Conservation (phyloP, 2,888 invertebrate species). For the Taenaris catops region DNA sequence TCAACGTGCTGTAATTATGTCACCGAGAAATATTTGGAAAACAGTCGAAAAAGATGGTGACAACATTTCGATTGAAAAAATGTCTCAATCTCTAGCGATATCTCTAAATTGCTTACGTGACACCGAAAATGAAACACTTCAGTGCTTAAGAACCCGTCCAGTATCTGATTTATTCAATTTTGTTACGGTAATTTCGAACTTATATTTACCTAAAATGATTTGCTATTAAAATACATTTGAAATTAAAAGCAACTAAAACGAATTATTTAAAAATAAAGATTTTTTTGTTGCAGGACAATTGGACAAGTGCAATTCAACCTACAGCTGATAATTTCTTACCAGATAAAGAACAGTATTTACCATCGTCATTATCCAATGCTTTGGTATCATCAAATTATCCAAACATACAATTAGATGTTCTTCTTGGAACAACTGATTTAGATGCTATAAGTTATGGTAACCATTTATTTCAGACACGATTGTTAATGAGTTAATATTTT, state of each 20-base stretch:
- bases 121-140: slow-evolving; percentile 72
- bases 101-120: slow-evolving; percentile 72
- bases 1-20: slow-evolving; percentile 85
- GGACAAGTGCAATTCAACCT: slow-evolving; percentile 80
- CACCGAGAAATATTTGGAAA: slow-evolving; percentile 71
- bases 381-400: slow-evolving; percentile 71
- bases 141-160: slow-evolving; percentile 82
- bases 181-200: slow-evolving; percentile 57
- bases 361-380: slow-evolving; percentile 71
- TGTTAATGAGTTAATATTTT: no score
- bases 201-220: no score
- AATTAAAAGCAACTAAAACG: no score
- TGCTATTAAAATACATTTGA: no score
- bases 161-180: slow-evolving; percentile 79
- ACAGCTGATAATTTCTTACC: slow-evolving; percentile 82
- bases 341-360: slow-evolving; percentile 81
- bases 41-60: slow-evolving; percentile 39
- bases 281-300: slow-evolving; percentile 73
- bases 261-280: no score
- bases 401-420: slow-evolving; percentile 81
- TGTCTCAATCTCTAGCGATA: slow-evolving; percentile 79
- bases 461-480: no score
- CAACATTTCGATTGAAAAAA: slow-evolving; percentile 49
- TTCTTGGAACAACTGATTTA: slow-evolving; percentile 84
- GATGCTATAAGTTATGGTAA: slow-evolving; percentile 81